phyloP scores from a whole-genome alignment of 2,113 vertebrate species.

The Oreochromis niloticus region DNA sequence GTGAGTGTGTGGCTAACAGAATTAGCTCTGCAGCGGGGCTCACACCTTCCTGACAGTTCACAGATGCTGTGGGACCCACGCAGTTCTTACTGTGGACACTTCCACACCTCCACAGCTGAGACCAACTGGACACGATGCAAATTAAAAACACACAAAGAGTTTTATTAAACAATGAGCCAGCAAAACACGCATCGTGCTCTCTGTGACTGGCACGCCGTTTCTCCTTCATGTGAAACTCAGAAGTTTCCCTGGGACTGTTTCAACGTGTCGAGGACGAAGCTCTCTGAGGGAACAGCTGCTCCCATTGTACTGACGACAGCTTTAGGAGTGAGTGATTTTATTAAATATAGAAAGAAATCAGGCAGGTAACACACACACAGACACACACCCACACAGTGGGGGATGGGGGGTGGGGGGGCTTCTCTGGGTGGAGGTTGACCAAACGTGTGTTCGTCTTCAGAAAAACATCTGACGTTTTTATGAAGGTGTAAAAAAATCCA shows the following conservation, averaged over 20 bases:
- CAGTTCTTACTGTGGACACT: neutral
- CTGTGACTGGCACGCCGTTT: neutral
- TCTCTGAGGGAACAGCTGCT: neutral
- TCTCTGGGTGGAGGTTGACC: neutral
- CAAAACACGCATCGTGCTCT: accelerated
- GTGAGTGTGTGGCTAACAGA: neutral
- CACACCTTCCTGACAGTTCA: neutral
- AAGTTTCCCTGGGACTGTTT: neutral
- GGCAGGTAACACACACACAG: neutral
- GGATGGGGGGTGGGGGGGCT: neutral
- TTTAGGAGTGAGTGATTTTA: neutral
- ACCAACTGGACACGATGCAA: neutral
- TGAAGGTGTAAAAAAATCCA: neutral
- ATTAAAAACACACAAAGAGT: neutral
- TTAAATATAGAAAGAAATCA: neutral
- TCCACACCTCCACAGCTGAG: neutral
- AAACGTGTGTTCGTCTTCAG: neutral
- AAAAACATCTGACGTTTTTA: neutral
- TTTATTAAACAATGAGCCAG: neutral
- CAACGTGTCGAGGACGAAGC: neutral
- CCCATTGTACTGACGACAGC: neutral
- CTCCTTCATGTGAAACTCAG: neutral
- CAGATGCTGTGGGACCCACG: neutral
- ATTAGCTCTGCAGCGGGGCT: neutral
- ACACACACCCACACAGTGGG: neutral